Evolutionary conservation across 2,113 vertebrate species (phyloP), one percentile per base, ranked within the genome.

Genomic region (Hippocampus guttulatus): DNA sequence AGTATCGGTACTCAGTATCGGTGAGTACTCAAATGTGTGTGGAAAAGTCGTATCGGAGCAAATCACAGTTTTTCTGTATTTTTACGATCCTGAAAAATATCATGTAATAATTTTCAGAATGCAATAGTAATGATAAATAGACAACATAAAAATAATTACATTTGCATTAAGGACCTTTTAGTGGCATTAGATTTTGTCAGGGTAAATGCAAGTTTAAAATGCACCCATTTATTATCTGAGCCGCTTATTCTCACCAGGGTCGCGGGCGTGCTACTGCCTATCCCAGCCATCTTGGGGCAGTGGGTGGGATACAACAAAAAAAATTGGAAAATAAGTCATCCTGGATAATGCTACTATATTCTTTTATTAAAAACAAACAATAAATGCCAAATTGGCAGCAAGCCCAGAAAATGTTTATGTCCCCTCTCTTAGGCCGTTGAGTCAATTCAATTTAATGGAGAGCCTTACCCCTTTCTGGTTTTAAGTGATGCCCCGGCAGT

Each of bases 391-490:
- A 67, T 45, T 88, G 84, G 85, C 85, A 74, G 20, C 51, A 47
- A 76, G 82, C 76, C 84, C 81, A 78, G 70, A 83, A n/a, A 40
- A 62, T 64, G 68, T 70, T 71, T 76, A 75, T 69, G 73, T 68
- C 70, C 52, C 67, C 58, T 74, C 73, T 71, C 71, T 49, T 51
- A 61, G 64, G 68, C 76, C 74, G 20, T 71, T 76, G 63, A 64
- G 69, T 55, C 27, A 25, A 45, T 74, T 20, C 81, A 87, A 91
- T 88, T 88, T 76, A 87, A 85, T 85, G 77, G 81, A 85, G 83
- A 67, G 69, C 70, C 66, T 65, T 70, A 67, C 52, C 72, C 68
- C 68, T 64, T 65, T 75, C 55, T 69, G 33, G 60, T 66, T 85
- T 81, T 69, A 78, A 75, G 76, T 83, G 81, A 80, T 86, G 84